These are phyloP conservation scores for Fragum whitleyi DNA, from an alignment of 2,888 invertebrate species.

Conservation along the genomic window DNA sequence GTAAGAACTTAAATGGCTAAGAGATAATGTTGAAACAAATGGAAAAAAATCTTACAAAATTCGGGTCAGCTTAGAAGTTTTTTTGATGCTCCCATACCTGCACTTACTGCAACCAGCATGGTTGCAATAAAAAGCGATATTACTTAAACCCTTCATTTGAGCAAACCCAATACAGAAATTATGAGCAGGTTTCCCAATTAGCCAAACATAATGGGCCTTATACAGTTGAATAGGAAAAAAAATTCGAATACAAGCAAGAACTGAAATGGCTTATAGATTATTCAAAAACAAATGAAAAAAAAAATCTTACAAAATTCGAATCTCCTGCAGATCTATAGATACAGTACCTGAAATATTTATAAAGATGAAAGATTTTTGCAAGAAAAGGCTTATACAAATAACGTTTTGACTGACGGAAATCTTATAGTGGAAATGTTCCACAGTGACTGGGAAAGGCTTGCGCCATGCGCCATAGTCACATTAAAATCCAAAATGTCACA, in stretches of 20 bases:
- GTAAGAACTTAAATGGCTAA: constrained; percentile 33
- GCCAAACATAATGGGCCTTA: constrained; percentile 34
- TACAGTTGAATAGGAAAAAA: constrained; percentile 23
- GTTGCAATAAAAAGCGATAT: constrained; percentile 47
- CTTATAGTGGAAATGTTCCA: constrained; percentile 62
- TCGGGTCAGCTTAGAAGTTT: constrained; percentile 43
- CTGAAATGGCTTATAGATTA: constrained; percentile 49
- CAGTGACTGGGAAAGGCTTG: no score
- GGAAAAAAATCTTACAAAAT: no score
- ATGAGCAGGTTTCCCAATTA: constrained; percentile 30
- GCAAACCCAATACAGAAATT: constrained; percentile 32
- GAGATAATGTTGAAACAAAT: constrained; percentile 41
- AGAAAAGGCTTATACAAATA: constrained; percentile 42
- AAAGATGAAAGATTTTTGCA: constrained; percentile 46
- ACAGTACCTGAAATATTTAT: constrained; percentile 54
- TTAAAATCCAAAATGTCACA: no score
- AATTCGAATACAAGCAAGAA: background rate
- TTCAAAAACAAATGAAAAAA: constrained; percentile 32
- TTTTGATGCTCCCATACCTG: constrained; percentile 41
- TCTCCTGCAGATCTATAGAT: constrained; percentile 60
- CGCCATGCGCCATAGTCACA: no score
- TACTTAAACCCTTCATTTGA: constrained; percentile 35
- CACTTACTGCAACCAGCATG: constrained; percentile 52
- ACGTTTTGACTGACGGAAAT: no score
- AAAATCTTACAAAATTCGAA: constrained; percentile 46